Percentiles rank a stretch among this genome's conserved stretches.
Conservation (phyloP, 2,113 vertebrate genomes). For the Eretmochelys imbricata region DNA sequence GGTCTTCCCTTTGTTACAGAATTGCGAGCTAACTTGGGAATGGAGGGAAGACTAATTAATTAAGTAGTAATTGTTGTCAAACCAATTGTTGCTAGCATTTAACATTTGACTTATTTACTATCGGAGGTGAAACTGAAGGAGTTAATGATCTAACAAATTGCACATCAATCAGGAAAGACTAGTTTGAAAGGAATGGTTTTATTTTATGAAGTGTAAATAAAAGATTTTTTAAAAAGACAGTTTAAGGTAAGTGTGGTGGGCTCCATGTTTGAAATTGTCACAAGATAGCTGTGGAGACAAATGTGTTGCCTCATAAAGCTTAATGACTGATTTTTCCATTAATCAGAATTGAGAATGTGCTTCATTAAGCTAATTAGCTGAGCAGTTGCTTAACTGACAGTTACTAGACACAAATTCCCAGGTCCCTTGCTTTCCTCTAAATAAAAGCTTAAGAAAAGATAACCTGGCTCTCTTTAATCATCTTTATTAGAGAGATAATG, state of each 20-base stretch:
- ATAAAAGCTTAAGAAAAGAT: constrained; percentile 52
- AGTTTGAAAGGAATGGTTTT: constrained; percentile 42
- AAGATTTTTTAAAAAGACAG: constrained; percentile 14
- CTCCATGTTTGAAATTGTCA: constrained; percentile 42
- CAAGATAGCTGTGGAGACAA: constrained; percentile 69
- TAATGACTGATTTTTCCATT: constrained; percentile 76
- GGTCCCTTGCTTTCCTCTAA: constrained; percentile 60
- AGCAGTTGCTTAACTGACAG: constrained; percentile 65
- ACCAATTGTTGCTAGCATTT: constrained; percentile 58
- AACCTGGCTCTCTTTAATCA: neutral
- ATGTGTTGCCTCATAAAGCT: constrained; percentile 70
- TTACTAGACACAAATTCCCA: constrained; percentile 58
- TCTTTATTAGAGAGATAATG: neutral
- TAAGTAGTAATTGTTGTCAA: constrained; percentile 63
- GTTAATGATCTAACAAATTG: constrained; percentile 73
- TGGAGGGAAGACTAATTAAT: constrained; percentile 71
- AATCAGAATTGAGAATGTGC: constrained; percentile 73
- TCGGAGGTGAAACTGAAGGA: constrained; percentile 54
- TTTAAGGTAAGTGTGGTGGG: neutral
- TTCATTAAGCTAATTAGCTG: constrained; percentile 81
- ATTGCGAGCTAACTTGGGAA: constrained; percentile 46
- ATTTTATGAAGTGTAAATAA: constrained; percentile 67
- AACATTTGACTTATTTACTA: constrained; percentile 70
- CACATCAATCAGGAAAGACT: constrained; percentile 54
- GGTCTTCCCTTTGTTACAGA: neutral